A percentile compares a stretch with the other conserved stretches of the same genome.
Evolutionary conservation across 2,888 invertebrate species (phyloP).

Genomic region (Drosophila monieri): DNA sequence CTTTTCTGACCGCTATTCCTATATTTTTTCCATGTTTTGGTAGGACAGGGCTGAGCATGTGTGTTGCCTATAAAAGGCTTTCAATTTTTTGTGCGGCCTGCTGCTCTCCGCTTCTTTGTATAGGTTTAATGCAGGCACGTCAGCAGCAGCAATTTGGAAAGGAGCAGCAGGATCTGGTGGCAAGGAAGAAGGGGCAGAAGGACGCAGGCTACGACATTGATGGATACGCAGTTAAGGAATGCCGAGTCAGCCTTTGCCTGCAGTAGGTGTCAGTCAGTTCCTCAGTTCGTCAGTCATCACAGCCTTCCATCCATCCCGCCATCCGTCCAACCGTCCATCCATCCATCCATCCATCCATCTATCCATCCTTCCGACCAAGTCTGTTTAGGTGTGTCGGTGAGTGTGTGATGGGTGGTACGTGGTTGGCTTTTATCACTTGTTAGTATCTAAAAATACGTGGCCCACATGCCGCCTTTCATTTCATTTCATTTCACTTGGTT

Average conservation of each 20-base stretch:
- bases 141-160: slow-evolving; percentile 57
- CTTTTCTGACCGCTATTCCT: background rate
- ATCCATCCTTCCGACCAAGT: slow-evolving; percentile 8
- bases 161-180: slow-evolving; percentile 31
- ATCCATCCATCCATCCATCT: slow-evolving; percentile 8
- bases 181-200: slow-evolving; percentile 38
- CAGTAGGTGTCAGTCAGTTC: slow-evolving; percentile 52
- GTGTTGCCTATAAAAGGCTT: slow-evolving; percentile 66
- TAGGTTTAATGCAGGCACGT: slow-evolving; percentile 73
- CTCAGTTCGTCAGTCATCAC: slow-evolving; percentile 58
- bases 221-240: slow-evolving; percentile 71
- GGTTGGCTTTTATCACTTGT: slow-evolving; percentile 76
- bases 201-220: slow-evolving; percentile 71
- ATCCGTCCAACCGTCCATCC: slow-evolving; percentile 22
- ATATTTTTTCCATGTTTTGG: slow-evolving; percentile 8
- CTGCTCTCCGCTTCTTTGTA: slow-evolving; percentile 41
- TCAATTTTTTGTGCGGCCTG: slow-evolving; percentile 56
- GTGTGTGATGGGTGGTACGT: slow-evolving; percentile 53
- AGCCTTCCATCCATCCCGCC: slow-evolving; percentile 36
- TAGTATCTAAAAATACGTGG: slow-evolving; percentile 76
- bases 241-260: slow-evolving; percentile 65
- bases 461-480: slow-evolving; percentile 72
- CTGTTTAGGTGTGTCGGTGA: slow-evolving; percentile 23
- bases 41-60: slow-evolving; percentile 19
- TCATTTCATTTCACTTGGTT: slow-evolving; percentile 62